Evolutionary conservation across 2,888 invertebrate species (phyloP), one percentile per base, ranked within the genome.

Genomic region (Folsomia candida): DNA sequence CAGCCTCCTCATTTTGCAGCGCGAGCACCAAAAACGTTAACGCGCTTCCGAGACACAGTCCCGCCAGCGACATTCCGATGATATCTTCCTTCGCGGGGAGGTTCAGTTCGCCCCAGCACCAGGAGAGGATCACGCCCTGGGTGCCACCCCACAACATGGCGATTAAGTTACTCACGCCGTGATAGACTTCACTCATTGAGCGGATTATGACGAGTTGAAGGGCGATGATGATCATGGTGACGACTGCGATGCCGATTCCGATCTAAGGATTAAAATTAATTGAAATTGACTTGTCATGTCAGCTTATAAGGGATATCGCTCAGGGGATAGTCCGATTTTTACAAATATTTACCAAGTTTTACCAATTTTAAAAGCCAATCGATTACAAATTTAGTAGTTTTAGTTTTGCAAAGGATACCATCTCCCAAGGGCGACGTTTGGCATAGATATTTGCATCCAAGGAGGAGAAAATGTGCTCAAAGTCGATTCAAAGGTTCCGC

Each of bases 1-100:
- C 94, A 2, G 94, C 94, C 84, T 94, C 93, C 82, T 95, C 94
- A 83, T 92, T 86, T 83, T 94, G 93, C 76, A 94, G 84, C 1
- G 94, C 91, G 81, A 93, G 86, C n/a, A 94, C 94, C 51, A 75
- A 51, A 51, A 94, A 11, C 4, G 57, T n/a, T n/a, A 57, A 6
- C 4, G 57, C 57, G n/a, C 4, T 11, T 6, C 9, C n/a, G 6
- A 57, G 57, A n/a, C n/a, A 22, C 4, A 57, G 4, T n/a, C 57
- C 57, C 4, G 9, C 22, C n/a, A 22, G 22, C 6, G 20, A 11
- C 57, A 57, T 4, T 20, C n/a, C 57, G 4, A 57, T 6, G 57
- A 22, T 22, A 11, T 57, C 57, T n/a, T 75, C 75, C 54, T 47
- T 58, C 1, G 22, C 24, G 2, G 61, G 70, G 11, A 66, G 14